phyloP scores from a whole-genome alignment of 2,888 invertebrate genomes.

The Sycophila texana region DNA sequence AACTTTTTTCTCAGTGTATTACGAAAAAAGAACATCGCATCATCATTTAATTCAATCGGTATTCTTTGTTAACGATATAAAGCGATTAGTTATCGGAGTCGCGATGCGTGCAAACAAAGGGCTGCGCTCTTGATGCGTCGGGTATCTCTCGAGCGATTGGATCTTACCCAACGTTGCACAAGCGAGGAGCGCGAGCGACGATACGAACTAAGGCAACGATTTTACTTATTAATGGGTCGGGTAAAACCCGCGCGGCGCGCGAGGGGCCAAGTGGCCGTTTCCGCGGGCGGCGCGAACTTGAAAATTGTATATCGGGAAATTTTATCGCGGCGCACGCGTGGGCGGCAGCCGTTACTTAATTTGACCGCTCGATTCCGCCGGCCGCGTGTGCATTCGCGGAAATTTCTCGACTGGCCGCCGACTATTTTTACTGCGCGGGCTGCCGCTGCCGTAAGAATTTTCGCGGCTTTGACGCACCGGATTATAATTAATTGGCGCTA shows the following conservation, averaged over 20 bases:
- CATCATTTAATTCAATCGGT: no score
- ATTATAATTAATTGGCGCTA: no score
- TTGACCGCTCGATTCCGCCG: slow-evolving; percentile 1
- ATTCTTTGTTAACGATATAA: no score
- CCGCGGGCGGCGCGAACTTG: slow-evolving; percentile 41
- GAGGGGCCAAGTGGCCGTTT: no score
- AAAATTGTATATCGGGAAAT: slow-evolving; percentile 34
- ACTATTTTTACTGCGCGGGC: slow-evolving; percentile 10
- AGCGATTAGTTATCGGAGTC: no score
- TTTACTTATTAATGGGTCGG: no score
- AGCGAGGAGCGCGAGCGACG: neutral
- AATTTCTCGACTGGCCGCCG: slow-evolving; percentile 26
- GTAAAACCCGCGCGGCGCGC: neutral
- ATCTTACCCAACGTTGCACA: neutral
- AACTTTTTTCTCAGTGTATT: no score
- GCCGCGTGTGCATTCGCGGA: slow-evolving; percentile 16
- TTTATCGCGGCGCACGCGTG: slow-evolving; percentile 11
- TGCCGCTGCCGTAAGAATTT: neutral
- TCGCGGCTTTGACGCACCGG: neutral
- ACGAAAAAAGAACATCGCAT: no score
- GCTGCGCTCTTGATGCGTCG: no score
- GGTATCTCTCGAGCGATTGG: neutral
- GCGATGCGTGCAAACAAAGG: no score
- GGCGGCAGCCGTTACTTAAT: slow-evolving; percentile 36
- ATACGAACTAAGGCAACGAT: no score